Evolutionary conservation across 2,888 invertebrate species (phyloP).

Genomic region (Amaurobius ferox): DNA sequence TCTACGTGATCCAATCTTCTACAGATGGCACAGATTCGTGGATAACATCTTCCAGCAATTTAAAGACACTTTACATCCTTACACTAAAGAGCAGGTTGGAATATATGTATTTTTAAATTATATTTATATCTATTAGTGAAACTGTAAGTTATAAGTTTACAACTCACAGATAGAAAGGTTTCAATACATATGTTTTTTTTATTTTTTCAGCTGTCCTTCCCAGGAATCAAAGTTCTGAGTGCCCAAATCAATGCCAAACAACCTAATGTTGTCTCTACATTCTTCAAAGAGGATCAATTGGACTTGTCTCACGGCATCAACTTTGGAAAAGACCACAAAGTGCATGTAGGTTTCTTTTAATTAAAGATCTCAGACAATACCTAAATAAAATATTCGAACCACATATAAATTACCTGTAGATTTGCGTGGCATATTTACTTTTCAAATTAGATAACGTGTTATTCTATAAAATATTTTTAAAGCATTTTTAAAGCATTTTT

Average conservation of each 20-base stretch:
- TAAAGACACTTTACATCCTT: slow-evolving; percentile 82
- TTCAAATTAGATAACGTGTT: too few species aligned
- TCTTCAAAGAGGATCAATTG: slow-evolving; percentile 87
- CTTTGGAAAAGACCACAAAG: slow-evolving; percentile 58
- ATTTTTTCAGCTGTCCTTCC: slow-evolving; percentile 74
- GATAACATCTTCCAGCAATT: slow-evolving; percentile 83
- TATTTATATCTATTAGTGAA: background rate
- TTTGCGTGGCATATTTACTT: too few species aligned
- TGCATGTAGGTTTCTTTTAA: slow-evolving; percentile 35
- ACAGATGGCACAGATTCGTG: slow-evolving; percentile 82
- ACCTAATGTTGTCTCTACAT: slow-evolving; percentile 73
- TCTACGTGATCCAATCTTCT: slow-evolving; percentile 86
- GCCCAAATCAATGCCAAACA: slow-evolving; percentile 72
- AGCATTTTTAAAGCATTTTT: too few species aligned
- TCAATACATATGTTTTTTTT: too few species aligned
- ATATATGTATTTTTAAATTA: too few species aligned
- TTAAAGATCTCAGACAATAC: too few species aligned
- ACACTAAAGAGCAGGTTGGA: slow-evolving; percentile 79
- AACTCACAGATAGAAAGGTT: too few species aligned
- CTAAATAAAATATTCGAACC: too few species aligned
- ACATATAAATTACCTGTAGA: too few species aligned
- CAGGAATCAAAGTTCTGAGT: slow-evolving; percentile 73
- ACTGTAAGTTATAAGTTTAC: too few species aligned
- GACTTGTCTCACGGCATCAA: slow-evolving; percentile 89
- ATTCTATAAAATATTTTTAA: too few species aligned